A percentile compares a stretch with the other conserved stretches of the same genome.
Conservation (phyloP, 2,797 vertebrate species). For the Karalla daura region DNA sequence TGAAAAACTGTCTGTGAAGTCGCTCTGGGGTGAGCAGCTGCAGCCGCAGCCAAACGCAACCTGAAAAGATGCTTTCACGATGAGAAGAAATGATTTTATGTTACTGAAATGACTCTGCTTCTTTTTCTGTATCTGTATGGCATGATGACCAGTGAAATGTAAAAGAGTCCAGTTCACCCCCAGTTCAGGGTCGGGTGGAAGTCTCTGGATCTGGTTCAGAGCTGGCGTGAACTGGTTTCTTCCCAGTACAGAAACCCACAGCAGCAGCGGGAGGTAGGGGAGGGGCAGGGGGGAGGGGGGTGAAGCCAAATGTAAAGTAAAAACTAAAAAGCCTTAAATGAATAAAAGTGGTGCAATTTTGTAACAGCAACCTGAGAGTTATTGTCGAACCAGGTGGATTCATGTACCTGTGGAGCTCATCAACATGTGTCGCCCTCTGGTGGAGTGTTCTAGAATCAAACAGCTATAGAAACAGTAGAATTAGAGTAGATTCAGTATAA, state of each 20-base stretch:
- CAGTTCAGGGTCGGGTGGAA: background rate
- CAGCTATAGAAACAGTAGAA: too few species aligned
- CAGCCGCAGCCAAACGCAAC: slow-evolving; percentile 49
- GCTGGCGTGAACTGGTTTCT: slow-evolving; percentile 55
- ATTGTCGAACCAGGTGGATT: slow-evolving; percentile 17
- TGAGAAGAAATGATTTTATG: slow-evolving; percentile 37
- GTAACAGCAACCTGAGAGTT: slow-evolving; percentile 66
- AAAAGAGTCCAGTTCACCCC: slow-evolving; percentile 61
- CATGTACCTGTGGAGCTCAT: background rate
- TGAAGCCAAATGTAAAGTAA: slow-evolving; percentile 79
- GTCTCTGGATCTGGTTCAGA: slow-evolving; percentile 13
- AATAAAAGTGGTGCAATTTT: slow-evolving; percentile 84
- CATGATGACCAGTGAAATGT: slow-evolving; percentile 76
- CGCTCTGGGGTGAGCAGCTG: slow-evolving; percentile 19
- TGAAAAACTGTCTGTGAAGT: background rate
- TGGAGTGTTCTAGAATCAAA: background rate
- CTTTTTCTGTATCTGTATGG: slow-evolving; percentile 61
- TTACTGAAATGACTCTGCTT: slow-evolving; percentile 55
- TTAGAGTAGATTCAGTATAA: too few species aligned
- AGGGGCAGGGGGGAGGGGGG: slow-evolving; percentile 14
- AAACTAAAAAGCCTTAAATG: slow-evolving; percentile 83
- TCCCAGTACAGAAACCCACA: slow-evolving; percentile 56
- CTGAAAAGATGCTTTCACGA: slow-evolving; percentile 35
- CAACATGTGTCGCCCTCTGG: background rate
- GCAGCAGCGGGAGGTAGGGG: slow-evolving; percentile 31